Evolutionary conservation across 1,140 invertebrate species (phyloP).

Genomic region (Spodoptera frugiperda): DNA sequence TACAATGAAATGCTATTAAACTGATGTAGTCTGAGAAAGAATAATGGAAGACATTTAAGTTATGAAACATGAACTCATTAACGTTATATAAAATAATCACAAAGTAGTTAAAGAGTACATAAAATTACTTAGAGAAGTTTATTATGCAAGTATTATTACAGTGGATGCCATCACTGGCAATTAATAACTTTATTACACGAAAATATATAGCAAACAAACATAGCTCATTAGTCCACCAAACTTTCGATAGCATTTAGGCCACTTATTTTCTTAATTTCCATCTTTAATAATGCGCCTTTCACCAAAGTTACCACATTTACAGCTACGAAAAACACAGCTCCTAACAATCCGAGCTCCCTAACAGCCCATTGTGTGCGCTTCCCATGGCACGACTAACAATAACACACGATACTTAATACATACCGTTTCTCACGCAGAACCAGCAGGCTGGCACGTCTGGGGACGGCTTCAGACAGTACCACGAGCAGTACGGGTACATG

Average conservation of each 20-base stretch:
- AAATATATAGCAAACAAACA: not conserved
- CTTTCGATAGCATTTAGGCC: conserved; percentile 26
- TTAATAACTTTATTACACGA: not conserved
- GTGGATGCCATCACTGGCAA: not conserved
- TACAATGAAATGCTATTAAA: too few relatives aligned
- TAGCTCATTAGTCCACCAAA: conserved; percentile 3
- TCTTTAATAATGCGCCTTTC: conserved; percentile 54
- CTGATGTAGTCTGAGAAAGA: too few relatives aligned
- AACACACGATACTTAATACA: conserved; percentile 49
- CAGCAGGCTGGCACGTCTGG: conserved; percentile 79
- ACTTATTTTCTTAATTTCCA: conserved; percentile 48
- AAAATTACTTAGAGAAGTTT: too few relatives aligned
- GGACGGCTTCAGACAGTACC: conserved; percentile 77
- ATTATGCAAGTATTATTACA: too few relatives aligned
- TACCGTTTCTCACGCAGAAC: conserved; percentile 67
- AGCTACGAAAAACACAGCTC: conserved; percentile 48
- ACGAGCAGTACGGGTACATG: conserved; percentile 82
- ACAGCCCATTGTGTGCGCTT: conserved; percentile 65
- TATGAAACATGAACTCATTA: too few relatives aligned
- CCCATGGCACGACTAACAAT: conserved; percentile 56
- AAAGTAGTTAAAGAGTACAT: too few relatives aligned
- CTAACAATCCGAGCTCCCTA: conserved; percentile 53
- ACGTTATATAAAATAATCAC: too few relatives aligned
- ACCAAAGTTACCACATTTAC: conserved; percentile 50
- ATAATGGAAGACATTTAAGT: too few relatives aligned